A percentile compares a stretch with the other conserved stretches of the same genome.
phyloP scores from a whole-genome alignment of 53 echinoderm and acorn worm genomes.

The Glandiceps talaboti region DNA sequence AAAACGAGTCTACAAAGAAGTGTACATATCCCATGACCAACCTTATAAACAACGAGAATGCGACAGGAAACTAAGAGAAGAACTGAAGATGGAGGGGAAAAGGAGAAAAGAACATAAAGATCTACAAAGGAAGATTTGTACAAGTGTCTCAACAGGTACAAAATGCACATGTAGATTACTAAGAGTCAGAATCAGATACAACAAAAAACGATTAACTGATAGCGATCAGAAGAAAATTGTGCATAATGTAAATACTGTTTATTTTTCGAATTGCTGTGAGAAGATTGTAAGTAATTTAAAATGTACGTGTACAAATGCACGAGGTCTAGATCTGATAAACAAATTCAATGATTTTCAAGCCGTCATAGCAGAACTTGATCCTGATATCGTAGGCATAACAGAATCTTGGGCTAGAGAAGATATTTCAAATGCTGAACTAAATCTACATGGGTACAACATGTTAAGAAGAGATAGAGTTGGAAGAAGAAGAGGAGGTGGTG shows the following conservation, averaged over 20 bases:
- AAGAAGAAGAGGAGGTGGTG: slow-evolving; percentile 21
- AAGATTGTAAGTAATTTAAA: neutral
- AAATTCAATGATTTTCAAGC: slow-evolving; percentile 23
- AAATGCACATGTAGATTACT: too few relatives aligned
- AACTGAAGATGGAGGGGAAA: slow-evolving; percentile 7
- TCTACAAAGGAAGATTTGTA: slow-evolving; percentile 9
- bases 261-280: neutral
- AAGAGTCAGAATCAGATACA: neutral
- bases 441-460: slow-evolving; percentile 17
- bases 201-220: neutral
- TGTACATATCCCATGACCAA: slow-evolving; percentile 9
- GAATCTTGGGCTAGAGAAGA: slow-evolving; percentile 26
- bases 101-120: slow-evolving; percentile 14
- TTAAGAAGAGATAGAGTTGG: slow-evolving; percentile 9
- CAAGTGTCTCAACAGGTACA: neutral
- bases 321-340: slow-evolving; percentile 17
- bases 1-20: slow-evolving; percentile 3
- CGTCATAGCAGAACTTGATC: slow-evolving; percentile 12
- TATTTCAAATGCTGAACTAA: slow-evolving; percentile 21
- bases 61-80: slow-evolving; percentile 4
- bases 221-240: neutral
- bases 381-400: slow-evolving; percentile 22
- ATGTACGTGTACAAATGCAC: slow-evolving; percentile 24
- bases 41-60: slow-evolving; percentile 8
- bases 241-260: neutral